Base-by-base conservation (phyloP, 2,797 vertebrate species). In the Capromys pilorides region DNA sequence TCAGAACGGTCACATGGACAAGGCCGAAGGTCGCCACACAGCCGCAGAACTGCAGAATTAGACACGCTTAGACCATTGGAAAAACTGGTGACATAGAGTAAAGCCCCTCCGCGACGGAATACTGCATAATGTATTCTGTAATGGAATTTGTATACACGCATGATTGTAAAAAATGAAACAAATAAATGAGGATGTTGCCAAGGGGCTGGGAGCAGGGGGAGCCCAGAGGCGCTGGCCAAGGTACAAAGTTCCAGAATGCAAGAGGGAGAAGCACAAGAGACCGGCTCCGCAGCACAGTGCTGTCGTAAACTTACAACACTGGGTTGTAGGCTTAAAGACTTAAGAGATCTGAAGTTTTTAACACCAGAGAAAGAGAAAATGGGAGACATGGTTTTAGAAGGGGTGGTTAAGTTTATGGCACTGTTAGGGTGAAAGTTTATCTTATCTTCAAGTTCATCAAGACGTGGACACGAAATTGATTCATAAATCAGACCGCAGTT, bases 401-500 rank as follows among this genome's bases (percentile, higher is more conserved):
- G 71, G 7, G 45, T 69, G 14, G 19, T 22, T 28, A 80, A 59
- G 62, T 69, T 92, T 95, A 84, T 69, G 39, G 61, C 75, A 87
- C 22, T 61, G 26, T 62, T 62, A 75, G 6, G 33, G 54, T 28
- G 9, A 88, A 36, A 64, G 57, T 64, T 82, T 82, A 57, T 7
- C 33, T 64, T 80, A 41, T 36, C 73, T 73, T 80, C 49, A 45
- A 78, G 67, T 21, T 67, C 14, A 75, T 51, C 26, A 77, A 66
- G 19, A 66, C 51, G 24, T 49, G 49, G 26, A n/a, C 33, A 13
- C 49, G 26, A 45, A 67, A 59, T 13, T 45, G 10, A 81, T 66
- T 10, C 8, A 73, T 39, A 80, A 80, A 24, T 81, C 45, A 67
- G 49, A 45, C 26, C 41, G 49, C 75, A 41, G 10, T 73, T 31